Conservation (phyloP, 2,797 vertebrate genomes). For the Pipistrellus kuhlii region DNA sequence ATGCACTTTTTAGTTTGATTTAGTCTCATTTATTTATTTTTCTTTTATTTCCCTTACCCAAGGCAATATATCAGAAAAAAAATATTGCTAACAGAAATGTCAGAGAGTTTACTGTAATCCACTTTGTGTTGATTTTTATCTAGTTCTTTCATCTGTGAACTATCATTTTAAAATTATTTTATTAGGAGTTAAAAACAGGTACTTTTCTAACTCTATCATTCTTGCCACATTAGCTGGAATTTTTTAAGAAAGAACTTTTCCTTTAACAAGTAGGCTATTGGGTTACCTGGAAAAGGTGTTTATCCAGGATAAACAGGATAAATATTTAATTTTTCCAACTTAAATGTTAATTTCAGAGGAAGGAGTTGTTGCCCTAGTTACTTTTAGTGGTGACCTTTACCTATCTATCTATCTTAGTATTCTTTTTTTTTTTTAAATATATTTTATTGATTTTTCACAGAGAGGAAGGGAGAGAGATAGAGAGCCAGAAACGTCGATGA, state of each 20-base stretch:
- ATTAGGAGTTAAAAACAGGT: not conserved
- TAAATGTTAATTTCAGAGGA: constrained; percentile 69
- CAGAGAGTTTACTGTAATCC: not conserved
- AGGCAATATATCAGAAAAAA: too few species aligned
- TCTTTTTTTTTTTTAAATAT: too few species aligned
- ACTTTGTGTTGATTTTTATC: not conserved
- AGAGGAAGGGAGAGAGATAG: too few species aligned
- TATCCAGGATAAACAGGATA: constrained; percentile 20
- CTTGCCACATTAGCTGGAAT: not conserved
- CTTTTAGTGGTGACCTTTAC: not conserved
- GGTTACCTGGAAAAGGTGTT: constrained; percentile 51
- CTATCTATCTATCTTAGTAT: not conserved
- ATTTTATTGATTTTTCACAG: too few species aligned
- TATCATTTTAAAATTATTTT: not conserved
- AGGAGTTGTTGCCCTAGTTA: constrained; percentile 52
- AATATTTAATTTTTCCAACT: constrained; percentile 71
- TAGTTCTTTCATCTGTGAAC: not conserved
- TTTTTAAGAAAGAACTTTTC: constrained; percentile 43
- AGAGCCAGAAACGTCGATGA: too few species aligned
- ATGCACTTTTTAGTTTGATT: not conserved
- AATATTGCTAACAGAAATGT: too few species aligned
- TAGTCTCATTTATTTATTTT: not conserved
- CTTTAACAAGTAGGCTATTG: constrained; percentile 41
- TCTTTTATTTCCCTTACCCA: too few species aligned
- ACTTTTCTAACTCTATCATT: not conserved